These are phyloP conservation scores for Lepisosteus oculatus DNA, from an alignment of 2,113 vertebrate genomes.

Conservation along the genomic window DNA sequence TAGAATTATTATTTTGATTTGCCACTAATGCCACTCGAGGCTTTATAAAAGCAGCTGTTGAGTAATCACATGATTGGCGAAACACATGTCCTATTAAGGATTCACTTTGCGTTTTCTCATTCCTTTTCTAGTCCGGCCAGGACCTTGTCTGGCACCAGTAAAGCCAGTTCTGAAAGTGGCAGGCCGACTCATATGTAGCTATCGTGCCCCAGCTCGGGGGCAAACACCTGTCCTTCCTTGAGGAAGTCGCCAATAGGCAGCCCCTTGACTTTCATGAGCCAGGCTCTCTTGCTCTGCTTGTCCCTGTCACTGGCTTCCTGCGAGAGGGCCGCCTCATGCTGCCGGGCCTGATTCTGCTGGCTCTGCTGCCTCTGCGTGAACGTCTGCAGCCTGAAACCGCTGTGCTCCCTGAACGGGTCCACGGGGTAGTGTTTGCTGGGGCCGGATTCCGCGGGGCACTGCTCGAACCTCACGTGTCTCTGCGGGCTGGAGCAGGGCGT, in stretches of 20 bases:
- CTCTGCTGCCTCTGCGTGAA: conserved; percentile 48
- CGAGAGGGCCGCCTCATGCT: conserved; percentile 26
- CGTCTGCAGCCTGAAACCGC: conserved; percentile 55
- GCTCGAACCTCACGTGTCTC: conserved; percentile 8
- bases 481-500: neutral
- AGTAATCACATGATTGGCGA: too few relatives aligned
- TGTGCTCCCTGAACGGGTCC: conserved; percentile 41
- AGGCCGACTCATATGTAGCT: conserved; percentile 49
- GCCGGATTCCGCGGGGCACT: neutral
- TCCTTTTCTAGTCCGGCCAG: too few relatives aligned
- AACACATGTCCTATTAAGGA: too few relatives aligned
- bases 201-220: conserved; percentile 59
- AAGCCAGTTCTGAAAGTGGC: neutral
- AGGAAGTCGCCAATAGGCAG: conserved; percentile 46
- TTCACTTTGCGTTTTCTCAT: too few relatives aligned
- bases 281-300: conserved; percentile 42
- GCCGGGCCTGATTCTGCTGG: conserved; percentile 26
- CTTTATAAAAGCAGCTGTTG: neutral
- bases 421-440: neutral
- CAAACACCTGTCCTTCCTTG: conserved; percentile 48
- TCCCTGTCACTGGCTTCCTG: conserved; percentile 15
- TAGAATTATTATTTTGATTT: too few relatives aligned
- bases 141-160: neutral
- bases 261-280: conserved; percentile 58
- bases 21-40: too few relatives aligned